Conservation (phyloP, 1,140 invertebrate species). For the Brachionus asplanchnoidis region DNA sequence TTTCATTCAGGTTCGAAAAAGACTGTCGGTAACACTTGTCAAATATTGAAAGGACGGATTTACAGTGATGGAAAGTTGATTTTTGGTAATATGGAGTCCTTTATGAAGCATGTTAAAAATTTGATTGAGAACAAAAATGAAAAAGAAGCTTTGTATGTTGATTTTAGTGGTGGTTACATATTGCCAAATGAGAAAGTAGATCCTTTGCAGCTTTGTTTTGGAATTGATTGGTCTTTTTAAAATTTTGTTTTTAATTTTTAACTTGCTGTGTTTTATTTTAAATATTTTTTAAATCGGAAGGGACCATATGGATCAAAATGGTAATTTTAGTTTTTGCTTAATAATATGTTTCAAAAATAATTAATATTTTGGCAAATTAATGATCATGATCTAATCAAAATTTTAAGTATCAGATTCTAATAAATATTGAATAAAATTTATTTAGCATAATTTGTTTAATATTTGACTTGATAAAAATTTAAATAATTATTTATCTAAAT, state of each 20-base stretch:
- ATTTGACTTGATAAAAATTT: no score
- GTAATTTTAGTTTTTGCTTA: no score
- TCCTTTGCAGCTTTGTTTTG: not conserved
- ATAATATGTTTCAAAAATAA: no score
- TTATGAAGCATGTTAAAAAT: not conserved
- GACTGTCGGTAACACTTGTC: not conserved
- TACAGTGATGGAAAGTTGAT: not conserved
- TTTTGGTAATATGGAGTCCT: not conserved
- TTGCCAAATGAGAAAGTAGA: not conserved
- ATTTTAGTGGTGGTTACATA: conserved; percentile 9
- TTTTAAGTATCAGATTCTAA: no score
- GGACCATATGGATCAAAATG: no score
- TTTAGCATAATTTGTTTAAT: no score
- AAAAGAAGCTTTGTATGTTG: not conserved
- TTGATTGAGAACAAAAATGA: not conserved
- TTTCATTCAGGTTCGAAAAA: not conserved
- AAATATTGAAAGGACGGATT: not conserved
- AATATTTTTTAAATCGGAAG: not conserved
- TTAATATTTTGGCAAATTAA: no score
- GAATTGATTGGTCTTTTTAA: not conserved
- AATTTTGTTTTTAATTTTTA: not conserved
- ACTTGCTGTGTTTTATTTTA: not conserved
- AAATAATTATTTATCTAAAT: no score
- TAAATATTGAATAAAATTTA: no score
- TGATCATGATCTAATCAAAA: no score